These are phyloP conservation scores for Bungarus multicinctus DNA, from an alignment of 2,113 vertebrate species.

Conservation along the genomic window DNA sequence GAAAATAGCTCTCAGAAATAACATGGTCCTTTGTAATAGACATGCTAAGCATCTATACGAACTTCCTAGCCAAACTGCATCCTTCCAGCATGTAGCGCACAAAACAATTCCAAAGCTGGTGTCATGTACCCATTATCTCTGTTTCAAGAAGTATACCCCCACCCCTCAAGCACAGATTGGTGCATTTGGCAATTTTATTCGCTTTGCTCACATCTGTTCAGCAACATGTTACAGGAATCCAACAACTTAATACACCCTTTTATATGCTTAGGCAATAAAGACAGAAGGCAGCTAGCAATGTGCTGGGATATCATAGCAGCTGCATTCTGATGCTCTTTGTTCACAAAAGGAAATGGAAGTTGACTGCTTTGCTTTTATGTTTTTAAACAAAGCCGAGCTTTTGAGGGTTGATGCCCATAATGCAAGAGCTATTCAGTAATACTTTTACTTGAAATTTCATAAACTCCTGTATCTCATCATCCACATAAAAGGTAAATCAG, in stretches of 20 bases:
- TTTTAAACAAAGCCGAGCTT: neutral
- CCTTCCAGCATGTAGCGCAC: neutral
- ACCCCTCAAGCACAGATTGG: neutral
- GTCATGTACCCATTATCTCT: neutral
- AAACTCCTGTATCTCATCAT: neutral
- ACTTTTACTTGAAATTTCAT: neutral
- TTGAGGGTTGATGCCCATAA: neutral
- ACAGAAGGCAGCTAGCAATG: neutral
- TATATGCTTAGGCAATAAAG: neutral
- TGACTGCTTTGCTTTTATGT: neutral
- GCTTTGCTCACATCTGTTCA: neutral
- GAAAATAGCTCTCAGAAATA: neutral
- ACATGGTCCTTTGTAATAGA: neutral
- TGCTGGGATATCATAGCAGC: neutral
- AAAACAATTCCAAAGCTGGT: neutral
- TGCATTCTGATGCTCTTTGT: neutral
- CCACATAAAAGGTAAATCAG: neutral
- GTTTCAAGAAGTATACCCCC: neutral
- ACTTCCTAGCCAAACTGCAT: neutral
- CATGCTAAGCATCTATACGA: neutral
- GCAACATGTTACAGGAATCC: neutral
- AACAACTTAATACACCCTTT: neutral
- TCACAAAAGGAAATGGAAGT: neutral
- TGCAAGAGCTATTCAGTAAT: neutral
- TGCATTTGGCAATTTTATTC: neutral